phyloP scores from a whole-genome alignment of 2,113 vertebrate genomes.

The Poicephalus meyeri region DNA sequence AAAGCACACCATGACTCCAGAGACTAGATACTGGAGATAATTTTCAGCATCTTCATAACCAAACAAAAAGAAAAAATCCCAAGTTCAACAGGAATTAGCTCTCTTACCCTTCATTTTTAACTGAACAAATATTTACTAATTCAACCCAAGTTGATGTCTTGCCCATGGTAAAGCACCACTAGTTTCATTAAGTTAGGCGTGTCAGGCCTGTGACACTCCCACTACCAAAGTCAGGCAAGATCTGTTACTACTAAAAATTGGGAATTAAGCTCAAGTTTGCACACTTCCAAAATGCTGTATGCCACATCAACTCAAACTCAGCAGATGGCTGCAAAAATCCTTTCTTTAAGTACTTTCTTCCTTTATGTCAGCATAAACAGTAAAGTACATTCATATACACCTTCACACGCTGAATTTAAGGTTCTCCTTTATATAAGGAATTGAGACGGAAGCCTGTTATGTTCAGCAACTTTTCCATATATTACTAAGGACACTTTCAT shows the following conservation, averaged over 20 bases:
- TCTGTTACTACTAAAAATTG: neutral
- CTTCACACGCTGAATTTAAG: neutral
- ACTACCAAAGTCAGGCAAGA: neutral
- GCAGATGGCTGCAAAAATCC: neutral
- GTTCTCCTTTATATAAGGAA: neutral
- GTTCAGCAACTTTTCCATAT: neutral
- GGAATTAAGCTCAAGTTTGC: neutral
- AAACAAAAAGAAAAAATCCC: neutral
- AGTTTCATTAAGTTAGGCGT: neutral
- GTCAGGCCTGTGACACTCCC: neutral
- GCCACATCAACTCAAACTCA: accelerated
- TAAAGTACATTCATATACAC: neutral
- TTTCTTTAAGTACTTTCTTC: neutral
- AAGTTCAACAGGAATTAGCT: neutral
- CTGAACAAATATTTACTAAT: neutral
- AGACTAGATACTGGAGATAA: neutral
- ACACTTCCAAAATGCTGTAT: neutral
- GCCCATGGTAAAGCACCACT: neutral
- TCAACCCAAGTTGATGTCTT: neutral
- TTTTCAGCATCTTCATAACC: neutral
- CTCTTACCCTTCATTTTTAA: neutral
- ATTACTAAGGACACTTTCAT: neutral
- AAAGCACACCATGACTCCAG: neutral
- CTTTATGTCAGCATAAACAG: neutral
- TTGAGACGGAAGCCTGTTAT: neutral